Conservation (phyloP, 2,797 vertebrate species). For the Parauchenoglanis punctatus region DNA sequence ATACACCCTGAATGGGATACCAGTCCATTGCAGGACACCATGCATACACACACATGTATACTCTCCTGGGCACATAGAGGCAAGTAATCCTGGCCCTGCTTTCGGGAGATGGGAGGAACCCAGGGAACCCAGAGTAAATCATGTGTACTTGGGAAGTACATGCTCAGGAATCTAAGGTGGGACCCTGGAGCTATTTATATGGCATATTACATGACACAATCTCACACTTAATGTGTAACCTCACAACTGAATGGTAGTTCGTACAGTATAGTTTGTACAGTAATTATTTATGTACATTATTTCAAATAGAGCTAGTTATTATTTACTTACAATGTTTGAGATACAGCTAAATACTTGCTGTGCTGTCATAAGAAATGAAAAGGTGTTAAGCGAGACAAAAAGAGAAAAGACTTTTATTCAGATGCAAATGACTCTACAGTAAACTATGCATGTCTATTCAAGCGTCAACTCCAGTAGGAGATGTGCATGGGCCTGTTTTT, state of each 20-base stretch:
- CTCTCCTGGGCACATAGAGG: background rate
- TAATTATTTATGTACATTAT: background rate
- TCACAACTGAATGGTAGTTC: background rate
- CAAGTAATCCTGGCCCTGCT: background rate
- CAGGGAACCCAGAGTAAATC: background rate
- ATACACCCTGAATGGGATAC: too few species aligned
- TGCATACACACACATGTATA: background rate
- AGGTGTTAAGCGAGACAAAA: constrained; percentile 2
- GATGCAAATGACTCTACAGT: constrained; percentile 33
- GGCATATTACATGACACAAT: background rate
- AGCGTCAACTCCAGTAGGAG: constrained; percentile 17
- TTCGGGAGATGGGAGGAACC: background rate
- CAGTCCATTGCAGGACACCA: background rate
- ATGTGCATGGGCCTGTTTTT: constrained; percentile 37
- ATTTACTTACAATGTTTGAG: background rate
- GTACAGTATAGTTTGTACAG: background rate
- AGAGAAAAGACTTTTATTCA: constrained; percentile 29
- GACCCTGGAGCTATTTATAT: background rate
- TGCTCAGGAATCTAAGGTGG: background rate
- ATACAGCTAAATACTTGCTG: background rate
- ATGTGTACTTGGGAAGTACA: background rate
- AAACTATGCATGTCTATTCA: constrained; percentile 34
- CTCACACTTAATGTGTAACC: background rate
- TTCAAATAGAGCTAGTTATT: background rate
- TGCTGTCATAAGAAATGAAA: constrained; percentile 2